phyloP scores from a whole-genome alignment of 2,113 vertebrate genomes.

The Tor tambroides region DNA sequence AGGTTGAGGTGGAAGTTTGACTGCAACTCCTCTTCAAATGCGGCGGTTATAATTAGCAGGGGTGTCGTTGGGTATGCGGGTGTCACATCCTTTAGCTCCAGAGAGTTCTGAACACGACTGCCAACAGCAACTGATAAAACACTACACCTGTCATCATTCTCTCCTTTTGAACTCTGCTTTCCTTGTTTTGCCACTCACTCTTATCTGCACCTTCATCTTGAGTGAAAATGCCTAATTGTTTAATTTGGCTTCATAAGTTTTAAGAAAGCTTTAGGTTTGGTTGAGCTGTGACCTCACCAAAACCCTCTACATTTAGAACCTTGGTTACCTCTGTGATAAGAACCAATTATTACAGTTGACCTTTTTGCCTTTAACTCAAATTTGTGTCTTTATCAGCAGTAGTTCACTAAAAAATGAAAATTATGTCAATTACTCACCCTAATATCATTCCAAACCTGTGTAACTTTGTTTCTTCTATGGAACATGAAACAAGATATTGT shows the following conservation, averaged over 20 bases:
- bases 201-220: neutral
- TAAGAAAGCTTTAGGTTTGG: neutral
- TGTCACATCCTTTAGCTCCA: conserved; percentile 41
- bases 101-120: neutral
- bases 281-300: neutral
- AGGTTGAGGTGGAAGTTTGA: neutral
- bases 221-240: neutral
- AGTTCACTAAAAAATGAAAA: neutral
- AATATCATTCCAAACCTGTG: neutral
- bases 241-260: neutral
- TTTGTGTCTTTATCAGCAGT: neutral
- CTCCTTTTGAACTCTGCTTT: neutral
- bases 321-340: neutral
- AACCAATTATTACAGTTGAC: neutral
- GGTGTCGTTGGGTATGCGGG: conserved; percentile 30
- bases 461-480: too few species aligned
- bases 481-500: too few species aligned
- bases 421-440: neutral
- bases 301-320: neutral
- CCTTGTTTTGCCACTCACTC: neutral
- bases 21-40: neutral
- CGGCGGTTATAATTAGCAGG: conserved; percentile 56
- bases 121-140: conserved; percentile 49
- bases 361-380: neutral
- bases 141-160: conserved; percentile 14